These are phyloP conservation scores for Xestia sexstrigata DNA, from an alignment of 2,888 invertebrate genomes.

Conservation along the genomic window DNA sequence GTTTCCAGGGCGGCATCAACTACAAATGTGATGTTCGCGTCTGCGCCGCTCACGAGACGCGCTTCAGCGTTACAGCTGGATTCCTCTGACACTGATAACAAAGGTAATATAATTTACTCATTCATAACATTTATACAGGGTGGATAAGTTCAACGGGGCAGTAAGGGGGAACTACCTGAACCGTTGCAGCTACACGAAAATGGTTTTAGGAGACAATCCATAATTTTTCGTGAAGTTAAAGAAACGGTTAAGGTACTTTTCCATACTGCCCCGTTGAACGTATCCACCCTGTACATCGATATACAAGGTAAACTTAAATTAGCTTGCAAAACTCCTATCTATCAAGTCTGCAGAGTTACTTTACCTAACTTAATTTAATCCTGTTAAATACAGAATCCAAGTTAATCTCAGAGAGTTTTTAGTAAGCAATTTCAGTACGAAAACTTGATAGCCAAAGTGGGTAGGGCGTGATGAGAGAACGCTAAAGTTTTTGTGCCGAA, in stretches of 20 bases:
- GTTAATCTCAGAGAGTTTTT: background rate
- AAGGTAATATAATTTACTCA: conserved; percentile 82
- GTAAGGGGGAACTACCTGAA: too few relatives aligned
- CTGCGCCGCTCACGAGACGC: conserved; percentile 95
- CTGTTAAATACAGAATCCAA: background rate
- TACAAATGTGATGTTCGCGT: conserved; percentile 95
- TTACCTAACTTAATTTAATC: background rate
- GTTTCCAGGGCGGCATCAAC: conserved; percentile 95
- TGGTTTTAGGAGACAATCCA: too few relatives aligned
- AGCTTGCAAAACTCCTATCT: background rate
- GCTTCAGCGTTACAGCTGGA: conserved; percentile 96
- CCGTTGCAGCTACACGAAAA: too few relatives aligned
- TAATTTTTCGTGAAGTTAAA: too few relatives aligned
- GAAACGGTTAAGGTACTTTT: too few relatives aligned
- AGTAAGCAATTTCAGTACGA: background rate
- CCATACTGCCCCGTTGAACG: too few relatives aligned
- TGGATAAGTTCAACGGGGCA: too few relatives aligned
- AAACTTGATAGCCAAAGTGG: background rate
- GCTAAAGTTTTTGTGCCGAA: background rate
- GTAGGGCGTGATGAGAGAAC: background rate
- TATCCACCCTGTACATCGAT: background rate
- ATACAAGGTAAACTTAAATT: background rate
- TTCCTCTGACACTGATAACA: conserved; percentile 92
- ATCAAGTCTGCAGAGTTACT: background rate
- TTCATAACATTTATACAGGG: background rate